Evolutionary conservation across 2,113 vertebrate species (phyloP).

Genomic region (Megaptera novaeangliae): DNA sequence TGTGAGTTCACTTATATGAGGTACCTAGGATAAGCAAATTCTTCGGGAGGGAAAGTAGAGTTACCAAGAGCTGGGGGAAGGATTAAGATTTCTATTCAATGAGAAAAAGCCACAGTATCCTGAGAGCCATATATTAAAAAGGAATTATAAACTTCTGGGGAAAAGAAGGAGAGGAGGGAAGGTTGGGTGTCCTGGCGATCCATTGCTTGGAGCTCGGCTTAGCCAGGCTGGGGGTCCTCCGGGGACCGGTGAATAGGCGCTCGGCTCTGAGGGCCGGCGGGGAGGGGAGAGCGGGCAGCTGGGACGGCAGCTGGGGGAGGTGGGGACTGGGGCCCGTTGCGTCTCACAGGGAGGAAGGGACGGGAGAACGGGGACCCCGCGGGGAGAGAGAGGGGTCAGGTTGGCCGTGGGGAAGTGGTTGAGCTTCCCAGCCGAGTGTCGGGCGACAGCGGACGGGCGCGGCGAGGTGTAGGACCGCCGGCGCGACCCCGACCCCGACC

Average conservation of each 20-base stretch:
- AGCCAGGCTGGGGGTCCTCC: not conserved
- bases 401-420: rapidly evolving
- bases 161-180: rapidly evolving
- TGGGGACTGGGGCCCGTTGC: not conserved
- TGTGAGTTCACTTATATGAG: not conserved
- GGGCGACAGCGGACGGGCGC: rapidly evolving
- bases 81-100: not conserved
- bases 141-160: not conserved
- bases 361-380: rapidly evolving
- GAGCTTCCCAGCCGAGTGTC: rapidly evolving
- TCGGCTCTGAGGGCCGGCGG: not conserved
- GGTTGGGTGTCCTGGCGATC: not conserved
- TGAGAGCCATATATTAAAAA: not conserved
- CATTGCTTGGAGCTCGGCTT: constrained; percentile 18
- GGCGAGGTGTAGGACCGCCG: rapidly evolving
- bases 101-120: not conserved
- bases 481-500: too few species aligned
- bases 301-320: not conserved
- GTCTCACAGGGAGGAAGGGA: not conserved
- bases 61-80: not conserved
- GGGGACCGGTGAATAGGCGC: not conserved
- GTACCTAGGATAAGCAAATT: not conserved
- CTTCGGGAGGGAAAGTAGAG: not conserved
- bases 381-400: too few species aligned
- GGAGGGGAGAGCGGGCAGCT: not conserved